Base-by-base conservation (phyloP, 2,888 invertebrate species). In the Conus canariensis region DNA sequence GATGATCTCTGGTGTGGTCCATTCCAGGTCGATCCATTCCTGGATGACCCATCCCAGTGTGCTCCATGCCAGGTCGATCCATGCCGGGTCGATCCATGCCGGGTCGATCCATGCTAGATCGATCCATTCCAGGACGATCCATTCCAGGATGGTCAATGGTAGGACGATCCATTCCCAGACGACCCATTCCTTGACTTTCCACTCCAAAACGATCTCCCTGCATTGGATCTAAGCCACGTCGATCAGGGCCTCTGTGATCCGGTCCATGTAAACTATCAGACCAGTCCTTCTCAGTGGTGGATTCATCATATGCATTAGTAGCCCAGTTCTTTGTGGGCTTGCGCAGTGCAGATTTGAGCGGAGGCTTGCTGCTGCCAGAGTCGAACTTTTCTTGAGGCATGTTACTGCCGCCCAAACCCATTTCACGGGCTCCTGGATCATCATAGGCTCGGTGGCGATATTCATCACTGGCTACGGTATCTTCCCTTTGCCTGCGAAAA, bases 111-210 rank as follows among this genome's bases (percentile, higher is more conserved):
- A n/a, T 10, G 6, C n/a, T 56, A 59, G 85, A 60, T 6, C 85
- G 60, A n/a, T 85, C 85, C 16, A 60, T 3, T 16, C 60, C 85
- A 25, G 85, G 60, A 12, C 85, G 85, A 60, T 85, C 85, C n/a
- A 85, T 22, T 14, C 85, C 85, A 22, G 83, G 30, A 9, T 58
- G 58, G 10, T 83, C 83, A 22, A 83, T 58, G 22, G 58, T 58
- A 56, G 58, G 45, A 19, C 83, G 56, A n/a, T 83, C 83, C 22
- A 83, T 58, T 9, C 83, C 83, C 22, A 22, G 83, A 10, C 83
- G 45, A 16, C 59, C 83, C 83, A 56, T 56, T 19, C 58, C 85
- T 45, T 45, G 45, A 14, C 80, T 10, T 12, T 80, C 80, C 45
- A 80, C 14, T 80, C 80, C 45, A 12, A 12, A 45, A 45, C 45